Evolutionary conservation across 2,888 invertebrate genomes (phyloP).

Genomic region (Leistus spinibarbis): DNA sequence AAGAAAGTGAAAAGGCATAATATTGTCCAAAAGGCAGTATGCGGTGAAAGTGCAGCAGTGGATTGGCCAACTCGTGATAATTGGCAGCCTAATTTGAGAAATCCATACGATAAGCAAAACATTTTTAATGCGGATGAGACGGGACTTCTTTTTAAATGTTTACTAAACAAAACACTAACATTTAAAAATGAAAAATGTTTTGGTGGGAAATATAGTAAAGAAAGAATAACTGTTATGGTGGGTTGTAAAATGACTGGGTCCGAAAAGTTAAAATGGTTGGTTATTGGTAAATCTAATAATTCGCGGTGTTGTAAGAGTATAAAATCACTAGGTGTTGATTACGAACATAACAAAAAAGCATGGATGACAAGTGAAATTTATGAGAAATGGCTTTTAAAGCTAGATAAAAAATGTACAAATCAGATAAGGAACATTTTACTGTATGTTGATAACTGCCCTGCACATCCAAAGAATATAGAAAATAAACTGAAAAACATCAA

Average conservation of each 20-base stretch:
- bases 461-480: conserved; percentile 30
- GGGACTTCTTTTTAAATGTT: background rate
- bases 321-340: too few relatives aligned
- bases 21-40: background rate
- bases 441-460: too few relatives aligned
- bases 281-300: conserved; percentile 14
- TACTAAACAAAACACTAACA: background rate
- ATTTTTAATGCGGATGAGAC: background rate
- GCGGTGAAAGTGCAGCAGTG: background rate
- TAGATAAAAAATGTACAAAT: conserved; percentile 14
- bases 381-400: conserved; percentile 5
- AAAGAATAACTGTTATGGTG: background rate
- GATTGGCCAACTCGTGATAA: background rate
- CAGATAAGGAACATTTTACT: conserved; percentile 10
- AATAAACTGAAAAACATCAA: conserved; percentile 3
- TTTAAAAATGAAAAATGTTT: background rate
- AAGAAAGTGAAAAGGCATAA: too few relatives aligned
- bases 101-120: background rate
- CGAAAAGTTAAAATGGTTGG: background rate
- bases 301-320: conserved; percentile 24
- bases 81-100: background rate
- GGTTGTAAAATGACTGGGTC: background rate
- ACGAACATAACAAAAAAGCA: conserved; percentile 19
- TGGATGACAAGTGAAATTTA: conserved; percentile 19
- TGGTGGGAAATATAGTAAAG: background rate